A percentile compares a stretch with the other conserved stretches of the same genome.
Conservation (phyloP, 2,888 invertebrate species). For the Tetrapedia diversipes region DNA sequence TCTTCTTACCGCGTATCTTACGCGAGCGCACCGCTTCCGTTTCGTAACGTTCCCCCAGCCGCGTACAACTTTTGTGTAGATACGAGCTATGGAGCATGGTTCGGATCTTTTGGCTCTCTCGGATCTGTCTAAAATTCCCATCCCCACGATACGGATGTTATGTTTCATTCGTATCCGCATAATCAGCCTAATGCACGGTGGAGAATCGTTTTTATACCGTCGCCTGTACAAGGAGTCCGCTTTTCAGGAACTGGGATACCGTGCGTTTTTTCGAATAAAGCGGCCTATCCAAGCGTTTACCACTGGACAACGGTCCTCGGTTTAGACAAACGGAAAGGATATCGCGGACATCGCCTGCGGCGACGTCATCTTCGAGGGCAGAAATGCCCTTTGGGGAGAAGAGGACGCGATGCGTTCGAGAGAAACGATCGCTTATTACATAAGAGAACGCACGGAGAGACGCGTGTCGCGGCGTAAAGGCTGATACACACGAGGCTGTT, state of each 20-base stretch:
- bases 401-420: slow-evolving; percentile 45
- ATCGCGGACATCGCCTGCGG: slow-evolving; percentile 7
- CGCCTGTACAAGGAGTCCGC: too few species aligned
- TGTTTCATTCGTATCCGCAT: too few species aligned
- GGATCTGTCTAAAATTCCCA: too few species aligned
- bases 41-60: neutral
- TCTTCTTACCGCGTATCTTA: neutral
- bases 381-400: slow-evolving; percentile 47
- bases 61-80: too few species aligned
- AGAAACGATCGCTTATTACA: slow-evolving; percentile 63
- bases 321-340: neutral
- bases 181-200: too few species aligned
- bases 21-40: slow-evolving; percentile 25
- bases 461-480: slow-evolving; percentile 60
- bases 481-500: slow-evolving; percentile 42
- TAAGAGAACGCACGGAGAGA: slow-evolving; percentile 56
- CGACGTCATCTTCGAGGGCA: slow-evolving; percentile 43
- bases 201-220: too few species aligned
- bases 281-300: too few species aligned
- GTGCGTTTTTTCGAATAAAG: neutral
- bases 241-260: neutral
- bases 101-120: too few species aligned
- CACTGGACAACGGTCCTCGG: neutral
- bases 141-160: too few species aligned
- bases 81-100: too few species aligned